phyloP scores from a whole-genome alignment of 2,113 vertebrate genomes.

The Dicerorhinus sumatrensis region DNA sequence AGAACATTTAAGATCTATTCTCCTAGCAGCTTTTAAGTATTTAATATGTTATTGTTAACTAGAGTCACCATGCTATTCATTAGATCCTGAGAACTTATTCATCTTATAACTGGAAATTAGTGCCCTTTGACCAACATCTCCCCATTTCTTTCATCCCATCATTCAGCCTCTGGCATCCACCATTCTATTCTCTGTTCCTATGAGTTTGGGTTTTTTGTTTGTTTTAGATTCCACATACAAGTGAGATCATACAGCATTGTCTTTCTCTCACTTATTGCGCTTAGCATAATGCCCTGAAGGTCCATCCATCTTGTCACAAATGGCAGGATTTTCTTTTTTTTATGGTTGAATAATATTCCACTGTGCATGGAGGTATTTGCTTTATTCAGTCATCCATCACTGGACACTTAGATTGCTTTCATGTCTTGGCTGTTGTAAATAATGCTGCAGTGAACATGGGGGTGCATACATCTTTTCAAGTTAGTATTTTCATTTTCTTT shows the following conservation, averaged over 20 bases:
- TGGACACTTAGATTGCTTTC: neutral
- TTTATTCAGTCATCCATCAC: neutral
- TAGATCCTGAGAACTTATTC: neutral
- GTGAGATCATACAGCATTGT: neutral
- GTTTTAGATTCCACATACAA: neutral
- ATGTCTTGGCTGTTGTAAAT: neutral
- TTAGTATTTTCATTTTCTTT: neutral
- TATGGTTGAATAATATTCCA: too few species aligned
- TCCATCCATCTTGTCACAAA: too few species aligned
- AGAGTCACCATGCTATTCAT: neutral
- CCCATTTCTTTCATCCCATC: fast-evolving
- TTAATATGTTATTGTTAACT: neutral
- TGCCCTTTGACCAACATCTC: neutral
- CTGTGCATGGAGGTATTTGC: neutral
- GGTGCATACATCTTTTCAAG: neutral
- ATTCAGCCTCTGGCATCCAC: neutral
- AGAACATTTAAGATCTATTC: neutral
- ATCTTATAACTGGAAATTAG: neutral
- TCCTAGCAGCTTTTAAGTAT: neutral
- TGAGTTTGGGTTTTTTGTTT: neutral
- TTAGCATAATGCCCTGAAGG: neutral
- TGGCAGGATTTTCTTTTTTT: too few species aligned
- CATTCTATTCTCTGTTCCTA: neutral
- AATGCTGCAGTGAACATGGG: neutral
- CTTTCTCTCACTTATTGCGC: neutral